Base-by-base conservation (phyloP, 2,888 invertebrate species). In the Alitta virens region DNA sequence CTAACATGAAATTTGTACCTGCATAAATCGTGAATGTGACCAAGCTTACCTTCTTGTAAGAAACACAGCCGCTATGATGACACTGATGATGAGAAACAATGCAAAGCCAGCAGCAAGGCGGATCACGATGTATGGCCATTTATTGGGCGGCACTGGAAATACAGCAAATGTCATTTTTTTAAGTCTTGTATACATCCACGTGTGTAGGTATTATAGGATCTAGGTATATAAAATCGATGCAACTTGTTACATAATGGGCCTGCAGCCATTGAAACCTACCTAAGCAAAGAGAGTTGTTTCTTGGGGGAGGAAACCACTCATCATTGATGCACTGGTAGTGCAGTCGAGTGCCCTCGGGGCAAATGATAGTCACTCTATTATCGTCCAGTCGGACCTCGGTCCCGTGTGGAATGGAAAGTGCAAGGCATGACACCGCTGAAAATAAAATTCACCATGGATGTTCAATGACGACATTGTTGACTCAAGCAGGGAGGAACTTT, bases 31-130 rank as follows among this genome's bases (percentile, higher is more conserved):
- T n/a, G n/a, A n/a, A n/a, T n/a, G n/a, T n/a, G n/a, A n/a, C n/a
- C n/a, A n/a, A n/a, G n/a, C n/a, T 46, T n/a, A 46, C 46, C 46
- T 46, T 46, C 21, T 46, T n/a, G 46, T 46, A n/a, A 46, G 46
- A 7, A 7, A 46, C 9, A 46, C n/a, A 46, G 46, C 46, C 18
- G 7, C 5, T 3, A 46, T n/a, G 21, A 46, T 46, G 21, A 46
- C 21, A 7, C 5, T 5, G 21, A 46, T 46, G 46, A 46, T 46
- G 46, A 46, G n/a, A 5, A 46, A 21, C 3, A 46, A 7, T 9
- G 46, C 21, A 21, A 46, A n/a, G n/a, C n/a, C 18, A 18, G 18
- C 46, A 3, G n/a, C 21, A 21, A 46, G 5, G 21, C 46, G n/a
- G 18, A 46, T n/a, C 46, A 18, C 46, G 3, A 46, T n/a, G 18